Evolutionary conservation across 1,140 invertebrate species (phyloP).

Genomic region (Bombus polaris): DNA sequence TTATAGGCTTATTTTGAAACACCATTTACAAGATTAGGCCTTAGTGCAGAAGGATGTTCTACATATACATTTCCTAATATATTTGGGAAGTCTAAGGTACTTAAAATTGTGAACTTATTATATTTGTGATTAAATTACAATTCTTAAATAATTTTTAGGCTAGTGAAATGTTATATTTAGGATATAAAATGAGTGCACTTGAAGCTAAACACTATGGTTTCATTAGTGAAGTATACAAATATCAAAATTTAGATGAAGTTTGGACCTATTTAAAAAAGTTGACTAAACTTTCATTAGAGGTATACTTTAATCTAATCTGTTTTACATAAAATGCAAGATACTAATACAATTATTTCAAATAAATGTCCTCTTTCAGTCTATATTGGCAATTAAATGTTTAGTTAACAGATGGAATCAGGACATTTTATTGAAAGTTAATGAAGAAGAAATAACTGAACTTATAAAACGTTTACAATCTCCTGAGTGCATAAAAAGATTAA

Average conservation of each 20-base stretch:
- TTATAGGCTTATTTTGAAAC: constrained; percentile 92
- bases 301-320: constrained; percentile 50
- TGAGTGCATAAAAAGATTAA: constrained; percentile 55
- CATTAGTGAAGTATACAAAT: constrained; percentile 86
- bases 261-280: constrained; percentile 68
- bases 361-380: constrained; percentile 70
- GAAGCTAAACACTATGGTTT: constrained; percentile 89
- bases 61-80: constrained; percentile 92
- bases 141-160: constrained; percentile 84
- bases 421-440: constrained; percentile 69
- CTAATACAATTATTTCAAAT: constrained; percentile 8
- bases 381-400: constrained; percentile 70
- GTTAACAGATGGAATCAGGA: constrained; percentile 67
- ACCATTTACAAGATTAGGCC: constrained; percentile 91
- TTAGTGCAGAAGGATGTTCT: constrained; percentile 93
- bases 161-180: constrained; percentile 91
- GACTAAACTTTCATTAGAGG: constrained; percentile 68
- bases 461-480: constrained; percentile 50
- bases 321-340: constrained; percentile 2
- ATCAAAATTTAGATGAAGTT: constrained; percentile 63
- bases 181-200: constrained; percentile 89
- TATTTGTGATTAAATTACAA: constrained; percentile 19
- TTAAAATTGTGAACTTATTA: constrained; percentile 11
- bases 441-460: constrained; percentile 65
- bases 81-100: constrained; percentile 90